Percentiles rank a stretch among this genome's conserved stretches.
These are phyloP conservation scores for Bubo bubo DNA, from an alignment of 2,113 vertebrate genomes.

Conservation along the genomic window DNA sequence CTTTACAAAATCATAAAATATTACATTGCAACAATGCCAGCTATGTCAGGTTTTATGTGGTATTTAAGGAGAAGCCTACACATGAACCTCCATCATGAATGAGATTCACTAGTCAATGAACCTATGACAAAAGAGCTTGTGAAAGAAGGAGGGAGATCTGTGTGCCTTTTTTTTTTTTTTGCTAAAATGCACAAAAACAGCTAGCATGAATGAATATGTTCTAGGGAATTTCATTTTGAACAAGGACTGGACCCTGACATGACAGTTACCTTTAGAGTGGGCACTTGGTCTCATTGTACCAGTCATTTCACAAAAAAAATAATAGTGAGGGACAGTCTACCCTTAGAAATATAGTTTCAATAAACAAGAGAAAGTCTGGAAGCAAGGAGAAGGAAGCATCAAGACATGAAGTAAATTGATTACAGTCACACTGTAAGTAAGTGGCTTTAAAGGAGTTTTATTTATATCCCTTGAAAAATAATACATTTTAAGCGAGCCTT, in stretches of 20 bases:
- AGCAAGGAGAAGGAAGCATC: not conserved
- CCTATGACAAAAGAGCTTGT: not conserved
- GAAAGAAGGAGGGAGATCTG: not conserved
- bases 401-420: not conserved
- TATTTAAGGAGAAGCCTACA: not conserved
- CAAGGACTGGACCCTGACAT: not conserved
- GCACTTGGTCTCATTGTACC: not conserved
- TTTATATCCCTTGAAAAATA: conserved; percentile 41
- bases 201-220: not conserved
- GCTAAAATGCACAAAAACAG: not conserved
- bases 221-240: not conserved
- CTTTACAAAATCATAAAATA: not conserved
- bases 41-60: not conserved
- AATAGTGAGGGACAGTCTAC: not conserved
- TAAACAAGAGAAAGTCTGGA: not conserved
- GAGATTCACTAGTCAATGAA: not conserved
- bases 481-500: not conserved
- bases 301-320: not conserved
- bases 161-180: not conserved
- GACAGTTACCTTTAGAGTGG: not conserved
- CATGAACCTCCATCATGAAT: not conserved
- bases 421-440: not conserved
- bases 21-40: not conserved
- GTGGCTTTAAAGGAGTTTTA: conserved; percentile 3
- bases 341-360: not conserved